phyloP scores from a whole-genome alignment of 37 sponge, comb jelly and placozoan species.

The Cliona cf. orientalis region DNA sequence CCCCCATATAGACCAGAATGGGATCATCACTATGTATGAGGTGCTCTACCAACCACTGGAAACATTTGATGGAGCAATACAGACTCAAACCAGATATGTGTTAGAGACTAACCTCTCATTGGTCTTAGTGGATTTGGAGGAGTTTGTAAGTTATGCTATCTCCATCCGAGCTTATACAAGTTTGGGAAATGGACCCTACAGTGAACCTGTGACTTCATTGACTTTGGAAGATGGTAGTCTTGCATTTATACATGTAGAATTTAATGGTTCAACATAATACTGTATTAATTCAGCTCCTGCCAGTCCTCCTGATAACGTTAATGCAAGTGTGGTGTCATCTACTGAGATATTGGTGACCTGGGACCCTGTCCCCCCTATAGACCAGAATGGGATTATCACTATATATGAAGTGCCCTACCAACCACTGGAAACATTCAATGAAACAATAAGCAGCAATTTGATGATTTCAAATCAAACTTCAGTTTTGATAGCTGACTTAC shows the following conservation, averaged over 20 bases:
- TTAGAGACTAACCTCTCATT: constrained; percentile 3
- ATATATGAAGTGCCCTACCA: no score
- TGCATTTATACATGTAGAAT: no score
- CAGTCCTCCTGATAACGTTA: no score
- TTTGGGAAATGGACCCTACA: constrained; percentile 53
- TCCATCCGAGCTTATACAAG: constrained; percentile 53
- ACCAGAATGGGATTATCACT: no score
- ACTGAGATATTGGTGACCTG: no score
- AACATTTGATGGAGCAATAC: constrained; percentile 13
- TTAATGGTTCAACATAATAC: no score
- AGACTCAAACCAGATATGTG: not conserved
- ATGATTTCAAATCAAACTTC: no score
- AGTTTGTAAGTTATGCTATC: constrained; percentile 42
- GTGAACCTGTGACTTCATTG: not conserved
- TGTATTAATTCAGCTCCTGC: not conserved
- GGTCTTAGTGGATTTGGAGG: constrained; percentile 19
- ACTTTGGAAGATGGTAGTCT: constrained; percentile 48
- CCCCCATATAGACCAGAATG: constrained; percentile 25
- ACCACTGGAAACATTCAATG: no score
- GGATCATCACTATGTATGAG: constrained; percentile 59
- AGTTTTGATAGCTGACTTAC: no score
- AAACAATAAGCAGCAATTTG: no score
- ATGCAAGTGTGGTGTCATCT: no score
- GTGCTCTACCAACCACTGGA: constrained; percentile 43
- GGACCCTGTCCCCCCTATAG: no score